phyloP scores from a whole-genome alignment of 2,113 vertebrate species.

The Actenoides lindsayi region DNA sequence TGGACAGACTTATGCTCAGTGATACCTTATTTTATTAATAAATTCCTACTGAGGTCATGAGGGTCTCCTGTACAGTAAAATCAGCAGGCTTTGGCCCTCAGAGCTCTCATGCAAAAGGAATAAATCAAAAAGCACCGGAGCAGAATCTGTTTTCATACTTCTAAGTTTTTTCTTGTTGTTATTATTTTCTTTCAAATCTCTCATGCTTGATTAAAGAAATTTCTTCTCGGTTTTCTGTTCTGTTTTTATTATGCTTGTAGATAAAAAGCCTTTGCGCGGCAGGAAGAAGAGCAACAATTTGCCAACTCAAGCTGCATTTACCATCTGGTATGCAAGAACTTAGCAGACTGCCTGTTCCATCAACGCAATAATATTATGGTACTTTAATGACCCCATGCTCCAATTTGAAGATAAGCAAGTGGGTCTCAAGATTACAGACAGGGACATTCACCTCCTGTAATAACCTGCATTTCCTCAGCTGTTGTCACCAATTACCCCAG shows the following conservation, averaged over 20 bases:
- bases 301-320: conserved; percentile 63
- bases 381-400: conserved; percentile 32
- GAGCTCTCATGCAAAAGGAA: background rate
- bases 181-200: conserved; percentile 31
- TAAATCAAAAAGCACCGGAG: conserved; percentile 4
- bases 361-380: conserved; percentile 24
- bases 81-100: background rate
- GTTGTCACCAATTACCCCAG: conserved; percentile 22
- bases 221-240: conserved; percentile 34
- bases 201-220: conserved; percentile 52
- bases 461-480: conserved; percentile 39
- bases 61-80: background rate
- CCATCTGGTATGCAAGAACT: conserved; percentile 58
- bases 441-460: conserved; percentile 4
- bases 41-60: conserved; percentile 1
- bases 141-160: background rate
- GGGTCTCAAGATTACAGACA: conserved; percentile 43
- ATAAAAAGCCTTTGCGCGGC: conserved; percentile 46
- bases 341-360: conserved; percentile 43
- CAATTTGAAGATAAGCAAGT: conserved; percentile 25
- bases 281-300: conserved; percentile 70
- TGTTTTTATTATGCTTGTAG: conserved; percentile 42
- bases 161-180: background rate
- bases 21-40: conserved; percentile 5
- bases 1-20: background rate